Evolutionary conservation across 2,113 vertebrate genomes (phyloP).

Genomic region (Tyto alba): DNA sequence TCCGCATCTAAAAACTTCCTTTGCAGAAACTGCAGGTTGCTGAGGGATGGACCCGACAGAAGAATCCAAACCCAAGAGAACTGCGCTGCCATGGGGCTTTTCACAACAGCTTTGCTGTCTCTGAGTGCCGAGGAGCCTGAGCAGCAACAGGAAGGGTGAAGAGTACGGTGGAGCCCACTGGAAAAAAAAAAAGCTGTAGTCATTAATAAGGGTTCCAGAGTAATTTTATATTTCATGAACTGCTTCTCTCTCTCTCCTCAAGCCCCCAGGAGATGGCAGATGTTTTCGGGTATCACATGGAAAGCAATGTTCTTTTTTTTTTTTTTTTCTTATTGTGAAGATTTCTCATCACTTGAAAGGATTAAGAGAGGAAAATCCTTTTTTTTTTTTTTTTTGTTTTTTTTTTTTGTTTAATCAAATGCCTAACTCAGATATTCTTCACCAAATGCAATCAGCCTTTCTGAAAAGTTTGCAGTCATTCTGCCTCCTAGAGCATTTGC

Average conservation of each 20-base stretch:
- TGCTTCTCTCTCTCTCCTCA: neutral
- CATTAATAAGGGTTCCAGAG: slow-evolving; percentile 2
- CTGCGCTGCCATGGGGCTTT: neutral
- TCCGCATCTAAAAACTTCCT: neutral
- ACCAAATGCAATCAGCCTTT: neutral
- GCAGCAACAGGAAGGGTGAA: neutral
- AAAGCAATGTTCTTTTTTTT: neutral
- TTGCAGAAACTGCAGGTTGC: neutral
- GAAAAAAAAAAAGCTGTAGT: neutral
- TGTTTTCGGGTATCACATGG: neutral
- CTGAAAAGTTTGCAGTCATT: neutral
- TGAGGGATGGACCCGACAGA: neutral
- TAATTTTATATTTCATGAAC: slow-evolving; percentile 51
- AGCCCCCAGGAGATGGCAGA: slow-evolving; percentile 53
- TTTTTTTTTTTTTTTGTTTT: neutral
- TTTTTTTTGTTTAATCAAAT: neutral
- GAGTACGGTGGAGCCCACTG: neutral
- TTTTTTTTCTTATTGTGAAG: neutral
- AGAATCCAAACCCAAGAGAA: neutral
- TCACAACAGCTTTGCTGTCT: neutral
- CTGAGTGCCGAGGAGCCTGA: neutral
- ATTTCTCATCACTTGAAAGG: slow-evolving; percentile 1
- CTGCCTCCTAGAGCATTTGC: neutral
- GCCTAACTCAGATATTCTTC: neutral
- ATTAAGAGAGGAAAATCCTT: neutral